Base-by-base conservation (phyloP, 2,113 vertebrate species). In the Xiphias gladius region DNA sequence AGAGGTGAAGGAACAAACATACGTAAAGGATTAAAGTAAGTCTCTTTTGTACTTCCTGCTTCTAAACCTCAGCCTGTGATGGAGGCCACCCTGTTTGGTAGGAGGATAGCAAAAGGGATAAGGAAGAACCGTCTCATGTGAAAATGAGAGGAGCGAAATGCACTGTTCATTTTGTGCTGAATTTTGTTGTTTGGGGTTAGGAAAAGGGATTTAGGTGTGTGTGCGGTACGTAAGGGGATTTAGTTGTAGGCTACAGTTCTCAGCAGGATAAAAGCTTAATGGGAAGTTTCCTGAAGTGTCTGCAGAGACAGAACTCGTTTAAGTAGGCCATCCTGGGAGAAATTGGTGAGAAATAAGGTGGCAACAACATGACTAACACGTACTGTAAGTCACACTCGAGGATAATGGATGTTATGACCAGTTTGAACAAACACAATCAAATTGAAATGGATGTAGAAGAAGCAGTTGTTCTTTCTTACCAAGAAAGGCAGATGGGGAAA, bases 401-500 rank as follows among this genome's bases (percentile, higher is more conserved):
- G 48, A 52, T 50, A 70, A 70, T 9, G 63, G 43, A 41, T 74
- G 52, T 58, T 72, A 48, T 17, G 32, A 75, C 16, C 11, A 11
- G 41, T 48, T 62, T 73, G 65, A 76, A 28, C n/a, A 0, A 35
- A 63, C 28, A n/a, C 35, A 63, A 39, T 69, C 26, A 54, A 46
- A 37, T n/a, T 5, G 1, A 61, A 57, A 58, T 26, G 37, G 63
- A 64, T 62, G 52, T 7, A 12, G 73, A 62, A 35, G 72, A 66
- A 32, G 24, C 20, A 22, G 22, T 26, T 55, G 11, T 48, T 72
- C 37, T 82, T 73, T 94, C 84, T 79, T 20, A 99, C 98, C 98
- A 59, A 99, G 95, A 90, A 99, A 99, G 78, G 98, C 98, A 0
- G 98, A 99, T 0, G 98, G 98, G 20, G 98, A 99, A 26, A 99